Percentiles rank a stretch among this genome's conserved stretches.
Evolutionary conservation across 2,797 vertebrate genomes (phyloP).

Genomic region (Galago senegalensis): DNA sequence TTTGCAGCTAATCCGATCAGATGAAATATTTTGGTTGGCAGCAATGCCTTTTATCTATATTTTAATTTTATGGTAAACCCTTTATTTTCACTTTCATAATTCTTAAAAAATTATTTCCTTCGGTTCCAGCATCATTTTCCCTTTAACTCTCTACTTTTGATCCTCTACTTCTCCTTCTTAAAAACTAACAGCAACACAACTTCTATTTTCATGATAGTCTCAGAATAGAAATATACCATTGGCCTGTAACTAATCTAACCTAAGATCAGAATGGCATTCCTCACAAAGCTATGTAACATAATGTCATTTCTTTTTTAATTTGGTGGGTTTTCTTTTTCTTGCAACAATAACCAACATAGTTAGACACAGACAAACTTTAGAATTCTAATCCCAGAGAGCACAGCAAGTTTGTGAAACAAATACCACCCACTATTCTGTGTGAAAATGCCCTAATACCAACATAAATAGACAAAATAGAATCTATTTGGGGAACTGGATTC

Average conservation of each 20-base stretch:
- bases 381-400: background rate
- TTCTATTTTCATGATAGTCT: background rate
- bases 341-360: background rate
- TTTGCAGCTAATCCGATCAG: background rate
- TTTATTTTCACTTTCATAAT: constrained; percentile 1
- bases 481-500: background rate
- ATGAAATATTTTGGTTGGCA: background rate
- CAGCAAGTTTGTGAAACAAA: background rate
- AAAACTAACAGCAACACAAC: background rate
- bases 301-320: background rate
- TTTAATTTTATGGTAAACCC: constrained; percentile 1
- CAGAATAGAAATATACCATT: constrained; percentile 18
- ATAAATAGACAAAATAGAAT: background rate
- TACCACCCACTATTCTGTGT: background rate
- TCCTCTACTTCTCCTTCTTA: background rate
- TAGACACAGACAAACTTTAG: background rate
- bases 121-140: background rate
- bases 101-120: background rate
- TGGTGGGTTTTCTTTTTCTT: background rate
- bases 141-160: background rate
- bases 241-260: background rate
- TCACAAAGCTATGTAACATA: background rate
- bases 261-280: background rate
- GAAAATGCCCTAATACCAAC: background rate
- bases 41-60: background rate